These are phyloP conservation scores for Iselma pallidipennis DNA, from an alignment of 2,888 invertebrate genomes.

Conservation along the genomic window DNA sequence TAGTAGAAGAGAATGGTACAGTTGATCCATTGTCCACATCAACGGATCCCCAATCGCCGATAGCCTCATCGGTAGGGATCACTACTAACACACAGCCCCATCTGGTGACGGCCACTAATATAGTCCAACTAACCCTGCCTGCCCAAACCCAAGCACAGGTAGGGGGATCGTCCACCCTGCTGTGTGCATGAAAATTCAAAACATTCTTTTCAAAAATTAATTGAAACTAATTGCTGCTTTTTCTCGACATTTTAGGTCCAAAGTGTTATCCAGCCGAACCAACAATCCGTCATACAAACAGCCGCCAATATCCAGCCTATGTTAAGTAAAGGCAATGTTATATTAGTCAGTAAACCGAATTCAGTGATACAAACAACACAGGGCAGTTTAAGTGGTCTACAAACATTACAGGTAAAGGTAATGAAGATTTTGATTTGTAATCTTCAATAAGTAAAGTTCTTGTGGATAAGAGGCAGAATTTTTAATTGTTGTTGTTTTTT, in stretches of 20 bases:
- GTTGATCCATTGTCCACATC: slow-evolving; percentile 63
- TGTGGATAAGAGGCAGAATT: background rate
- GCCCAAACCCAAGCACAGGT: slow-evolving; percentile 67
- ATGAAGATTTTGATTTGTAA: background rate
- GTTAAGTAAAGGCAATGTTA: slow-evolving; percentile 85
- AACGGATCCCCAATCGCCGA: slow-evolving; percentile 60
- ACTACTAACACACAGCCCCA: slow-evolving; percentile 58
- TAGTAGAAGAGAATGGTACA: slow-evolving; percentile 89
- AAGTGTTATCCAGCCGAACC: slow-evolving; percentile 94
- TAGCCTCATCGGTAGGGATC: slow-evolving; percentile 62
- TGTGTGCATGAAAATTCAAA: slow-evolving; percentile 35
- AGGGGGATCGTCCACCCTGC: slow-evolving; percentile 40
- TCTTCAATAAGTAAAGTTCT: background rate
- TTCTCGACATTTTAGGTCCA: slow-evolving; percentile 70
- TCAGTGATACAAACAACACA: slow-evolving; percentile 92
- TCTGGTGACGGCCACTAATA: slow-evolving; percentile 68
- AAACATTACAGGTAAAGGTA: slow-evolving; percentile 62
- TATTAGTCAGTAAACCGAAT: slow-evolving; percentile 86
- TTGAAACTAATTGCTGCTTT: background rate
- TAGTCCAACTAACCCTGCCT: slow-evolving; percentile 84
- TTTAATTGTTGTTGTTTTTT: slow-evolving; percentile 2
- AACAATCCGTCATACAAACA: slow-evolving; percentile 94
- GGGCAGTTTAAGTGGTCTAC: slow-evolving; percentile 83
- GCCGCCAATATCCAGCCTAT: slow-evolving; percentile 83
- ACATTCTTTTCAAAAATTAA: background rate